phyloP scores from a whole-genome alignment of 2,888 invertebrate species.

The Eupithecia inturbata region DNA sequence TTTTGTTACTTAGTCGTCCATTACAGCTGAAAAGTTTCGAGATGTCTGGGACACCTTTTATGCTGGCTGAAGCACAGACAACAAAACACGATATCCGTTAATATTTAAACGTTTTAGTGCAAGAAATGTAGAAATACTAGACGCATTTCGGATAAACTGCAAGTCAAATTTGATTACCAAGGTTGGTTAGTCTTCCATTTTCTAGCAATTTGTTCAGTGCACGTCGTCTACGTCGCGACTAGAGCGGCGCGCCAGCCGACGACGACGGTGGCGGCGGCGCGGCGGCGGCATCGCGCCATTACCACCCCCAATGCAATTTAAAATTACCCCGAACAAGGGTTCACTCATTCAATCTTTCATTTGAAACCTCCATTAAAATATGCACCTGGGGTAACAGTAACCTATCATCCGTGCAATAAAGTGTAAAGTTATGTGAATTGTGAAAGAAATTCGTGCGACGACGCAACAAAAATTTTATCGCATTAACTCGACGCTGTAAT shows the following conservation, averaged over 20 bases:
- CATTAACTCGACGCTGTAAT: conserved; percentile 62
- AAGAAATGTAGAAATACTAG: background rate
- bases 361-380: conserved; percentile 62
- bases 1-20: background rate
- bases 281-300: conserved; percentile 55
- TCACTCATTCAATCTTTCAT: conserved; percentile 55
- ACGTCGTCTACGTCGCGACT: conserved; percentile 47
- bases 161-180: background rate
- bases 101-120: background rate
- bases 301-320: conserved; percentile 70
- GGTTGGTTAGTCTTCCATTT: conserved; percentile 31
- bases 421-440: conserved; percentile 74
- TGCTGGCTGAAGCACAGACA: background rate
- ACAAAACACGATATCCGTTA: background rate
- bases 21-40: background rate
- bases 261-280: conserved; percentile 38
- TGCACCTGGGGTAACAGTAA: conserved; percentile 59
- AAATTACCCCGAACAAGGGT: conserved; percentile 71
- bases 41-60: background rate
- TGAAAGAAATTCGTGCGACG: conserved; percentile 69
- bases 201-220: conserved; percentile 20
- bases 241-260: background rate
- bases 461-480: conserved; percentile 63
- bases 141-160: conserved; percentile 2
- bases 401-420: conserved; percentile 72